Percentiles rank a stretch among this genome's conserved stretches.
These are phyloP conservation scores for Melanitta fusca DNA, from an alignment of 2,797 vertebrate genomes.

Conservation along the genomic window DNA sequence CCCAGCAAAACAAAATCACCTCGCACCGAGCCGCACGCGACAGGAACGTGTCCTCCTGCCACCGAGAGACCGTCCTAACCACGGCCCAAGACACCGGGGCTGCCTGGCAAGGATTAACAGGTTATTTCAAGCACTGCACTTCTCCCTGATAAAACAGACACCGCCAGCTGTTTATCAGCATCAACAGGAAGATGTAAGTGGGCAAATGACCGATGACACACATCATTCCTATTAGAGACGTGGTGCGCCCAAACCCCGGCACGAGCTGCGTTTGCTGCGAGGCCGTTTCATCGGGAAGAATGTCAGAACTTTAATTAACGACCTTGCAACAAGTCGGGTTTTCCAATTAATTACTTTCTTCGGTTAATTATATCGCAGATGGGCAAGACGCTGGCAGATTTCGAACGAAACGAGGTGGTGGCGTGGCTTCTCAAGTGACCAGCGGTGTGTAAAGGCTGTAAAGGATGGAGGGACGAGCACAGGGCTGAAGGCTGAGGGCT, in stretches of 20 bases:
- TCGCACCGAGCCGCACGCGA: background rate
- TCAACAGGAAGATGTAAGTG: background rate
- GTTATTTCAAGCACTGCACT: slow-evolving; percentile 36
- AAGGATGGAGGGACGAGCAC: background rate
- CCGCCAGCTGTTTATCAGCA: slow-evolving; percentile 25
- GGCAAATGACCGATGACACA: background rate
- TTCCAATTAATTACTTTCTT: slow-evolving; percentile 54
- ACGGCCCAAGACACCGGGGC: background rate
- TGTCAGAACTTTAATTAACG: slow-evolving; percentile 43
- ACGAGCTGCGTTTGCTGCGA: background rate
- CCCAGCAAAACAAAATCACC: background rate
- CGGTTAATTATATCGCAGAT: slow-evolving; percentile 32
- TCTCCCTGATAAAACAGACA: slow-evolving; percentile 10
- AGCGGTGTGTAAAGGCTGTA: background rate
- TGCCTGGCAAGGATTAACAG: slow-evolving; percentile 34
- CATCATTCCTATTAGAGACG: background rate
- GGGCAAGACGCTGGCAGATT: background rate
- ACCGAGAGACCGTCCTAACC: background rate
- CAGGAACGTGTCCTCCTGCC: background rate
- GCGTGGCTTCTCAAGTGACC: background rate
- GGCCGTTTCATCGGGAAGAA: slow-evolving; percentile 19
- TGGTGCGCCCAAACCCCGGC: background rate
- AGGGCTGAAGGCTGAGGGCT: background rate
- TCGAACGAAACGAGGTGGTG: background rate
- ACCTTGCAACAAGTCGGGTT: slow-evolving; percentile 38